phyloP scores from a whole-genome alignment of 2,888 invertebrate species.

The Malthinus seriepunctatus region DNA sequence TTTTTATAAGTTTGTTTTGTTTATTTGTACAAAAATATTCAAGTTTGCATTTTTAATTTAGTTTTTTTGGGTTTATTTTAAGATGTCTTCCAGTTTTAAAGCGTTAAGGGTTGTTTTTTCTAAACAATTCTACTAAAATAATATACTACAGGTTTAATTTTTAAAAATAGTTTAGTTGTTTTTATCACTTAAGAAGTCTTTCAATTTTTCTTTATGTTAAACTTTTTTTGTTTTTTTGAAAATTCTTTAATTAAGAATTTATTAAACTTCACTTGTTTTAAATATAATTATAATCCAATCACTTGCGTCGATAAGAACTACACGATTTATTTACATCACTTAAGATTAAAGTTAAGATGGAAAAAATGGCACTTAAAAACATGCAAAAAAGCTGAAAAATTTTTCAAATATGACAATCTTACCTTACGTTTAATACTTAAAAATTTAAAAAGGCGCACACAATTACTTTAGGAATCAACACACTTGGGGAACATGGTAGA shows the following conservation, averaged over 20 bases:
- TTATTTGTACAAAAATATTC: neutral
- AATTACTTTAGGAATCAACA: constrained; percentile 56
- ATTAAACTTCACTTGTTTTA: constrained; percentile 3
- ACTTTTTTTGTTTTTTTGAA: constrained; percentile 10
- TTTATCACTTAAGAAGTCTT: neutral
- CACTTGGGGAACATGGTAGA: constrained; percentile 58
- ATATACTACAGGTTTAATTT: too few species aligned
- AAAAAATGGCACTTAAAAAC: constrained; percentile 3
- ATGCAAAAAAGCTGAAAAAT: constrained; percentile 15
- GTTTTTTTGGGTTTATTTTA: too few species aligned
- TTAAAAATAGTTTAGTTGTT: neutral
- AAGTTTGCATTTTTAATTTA: neutral
- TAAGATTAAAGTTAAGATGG: constrained; percentile 2
- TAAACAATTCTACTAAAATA: too few species aligned
- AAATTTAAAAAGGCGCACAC: constrained; percentile 54
- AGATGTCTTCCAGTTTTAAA: too few species aligned
- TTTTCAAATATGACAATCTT: constrained; percentile 37
- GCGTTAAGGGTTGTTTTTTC: too few species aligned
- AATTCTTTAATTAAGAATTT: neutral
- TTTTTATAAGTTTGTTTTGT: too few species aligned
- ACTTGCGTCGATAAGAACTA: neutral
- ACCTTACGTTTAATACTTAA: constrained; percentile 51
- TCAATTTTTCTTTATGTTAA: constrained; percentile 17
- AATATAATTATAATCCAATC: neutral
- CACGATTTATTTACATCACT: neutral